Evolutionary conservation across 2,888 invertebrate species (phyloP), one percentile per base, ranked within the genome.

Genomic region (Timandra comae): DNA sequence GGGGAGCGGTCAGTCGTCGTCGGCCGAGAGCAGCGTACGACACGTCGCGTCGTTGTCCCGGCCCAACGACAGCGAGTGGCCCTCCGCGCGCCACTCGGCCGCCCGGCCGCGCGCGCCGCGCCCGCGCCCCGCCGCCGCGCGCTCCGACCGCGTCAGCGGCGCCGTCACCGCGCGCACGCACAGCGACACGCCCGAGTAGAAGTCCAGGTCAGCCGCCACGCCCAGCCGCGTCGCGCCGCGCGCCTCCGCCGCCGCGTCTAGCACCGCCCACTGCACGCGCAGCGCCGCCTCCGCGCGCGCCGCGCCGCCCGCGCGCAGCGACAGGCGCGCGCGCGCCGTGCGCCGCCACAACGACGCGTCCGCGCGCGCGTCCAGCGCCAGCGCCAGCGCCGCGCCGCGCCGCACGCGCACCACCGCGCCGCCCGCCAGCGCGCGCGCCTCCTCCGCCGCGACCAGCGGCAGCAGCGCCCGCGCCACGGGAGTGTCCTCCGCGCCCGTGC

Each of bases 131-230:
- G 34, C 10, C 22, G 7, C 22, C 11, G 0, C 7, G 46, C 56
- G 52, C 22, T 38, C 43, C 27, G n/a, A 5, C 16, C 16, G 16
- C 16, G 16, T 16, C 16, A 1, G 36, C 59, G 21, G 46, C 27
- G 32, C 35, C 22, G 21, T n/a, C n/a, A n/a, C n/a, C n/a, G 48
- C 63, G 55, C 74, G 74, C 57, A 76, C 77, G 61, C 80, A 80
- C 41, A 76, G 63, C 56, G 68, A 52, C 46, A 58, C 56, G 35
- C 26, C 51, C 31, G 56, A 60, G 67, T 77, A 74, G 67, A 79
- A 78, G 66, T 80, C 79, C 27, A 74, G 57, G 52, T 72, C 63
- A 25, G 69, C 53, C 30, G 51, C 52, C 33, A 76, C 38, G 46
- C 41, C 47, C 49, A 67, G 53, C 7, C 51, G 46, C 40, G 68